Conservation (phyloP, 1,140 invertebrate species). For the Venustaconcha ellipsiformis region DNA sequence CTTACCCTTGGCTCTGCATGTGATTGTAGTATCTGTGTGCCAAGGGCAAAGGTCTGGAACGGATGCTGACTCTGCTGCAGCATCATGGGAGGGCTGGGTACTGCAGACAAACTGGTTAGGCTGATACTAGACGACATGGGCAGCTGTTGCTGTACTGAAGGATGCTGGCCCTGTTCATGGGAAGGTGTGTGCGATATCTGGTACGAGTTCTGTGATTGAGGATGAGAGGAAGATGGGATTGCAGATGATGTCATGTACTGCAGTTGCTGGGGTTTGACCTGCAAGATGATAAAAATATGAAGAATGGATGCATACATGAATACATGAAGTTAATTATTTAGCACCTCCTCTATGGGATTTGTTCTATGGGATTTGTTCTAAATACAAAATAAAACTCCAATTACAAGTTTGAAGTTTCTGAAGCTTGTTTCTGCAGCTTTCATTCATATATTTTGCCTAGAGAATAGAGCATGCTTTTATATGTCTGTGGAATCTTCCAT, state of each 20-base stretch:
- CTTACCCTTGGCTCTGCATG: constrained; percentile 55
- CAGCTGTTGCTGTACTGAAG: constrained; percentile 11
- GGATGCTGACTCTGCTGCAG: constrained; percentile 60
- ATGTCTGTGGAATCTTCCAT: no score
- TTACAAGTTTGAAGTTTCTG: background rate
- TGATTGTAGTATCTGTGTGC: constrained; percentile 50
- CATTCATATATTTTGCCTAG: background rate
- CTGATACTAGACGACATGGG: constrained; percentile 73
- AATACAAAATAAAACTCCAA: background rate
- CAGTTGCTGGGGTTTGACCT: constrained; percentile 79
- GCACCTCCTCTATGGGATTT: background rate
- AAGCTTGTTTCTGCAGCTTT: background rate
- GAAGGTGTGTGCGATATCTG: constrained; percentile 8
- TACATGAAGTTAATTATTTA: background rate
- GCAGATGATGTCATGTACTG: constrained; percentile 51
- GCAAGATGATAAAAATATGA: constrained; percentile 13
- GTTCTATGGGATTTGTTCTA: constrained; percentile 4
- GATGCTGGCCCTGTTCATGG: constrained; percentile 62
- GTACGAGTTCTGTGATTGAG: constrained; percentile 16
- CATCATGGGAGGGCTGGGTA: constrained; percentile 59
- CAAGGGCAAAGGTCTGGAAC: constrained; percentile 54
- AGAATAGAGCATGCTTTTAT: background rate
- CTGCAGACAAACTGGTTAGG: constrained; percentile 62
- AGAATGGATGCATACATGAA: background rate
- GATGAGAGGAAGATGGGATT: constrained; percentile 16